Evolutionary conservation across 2,888 invertebrate genomes (phyloP), one percentile per base, ranked within the genome.

Genomic region (Papilio protenor): DNA sequence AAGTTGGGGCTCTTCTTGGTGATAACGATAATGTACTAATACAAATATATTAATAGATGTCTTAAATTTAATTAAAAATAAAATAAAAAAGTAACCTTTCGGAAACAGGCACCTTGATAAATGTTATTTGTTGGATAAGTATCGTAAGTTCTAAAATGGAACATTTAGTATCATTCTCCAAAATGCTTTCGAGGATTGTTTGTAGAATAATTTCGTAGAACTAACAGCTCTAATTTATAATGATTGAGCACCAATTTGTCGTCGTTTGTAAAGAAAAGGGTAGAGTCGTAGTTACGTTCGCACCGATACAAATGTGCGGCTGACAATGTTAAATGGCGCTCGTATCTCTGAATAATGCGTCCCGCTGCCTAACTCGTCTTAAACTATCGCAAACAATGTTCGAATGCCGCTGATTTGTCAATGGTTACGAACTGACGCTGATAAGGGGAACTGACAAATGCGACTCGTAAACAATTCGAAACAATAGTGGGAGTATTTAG

Each of bases 301-400:
- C 81, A 82, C 85, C 86, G 87, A 89, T 91, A 89, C 92, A 93
- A 94, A 94, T 94, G 91, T 87, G 93, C 92, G 93, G 93, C 90
- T 88, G 93, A 91, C 94, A 89, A 88, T 93, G 93, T 84, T 93
- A 94, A 94, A 94, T 94, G 91, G 87, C 85, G 84, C 82, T 85
- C 87, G 90, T 89, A 87, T 88, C 83, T 86, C 87, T 93, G 91
- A 94, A 86, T 92, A 92, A 94, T 93, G 90, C 86, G 84, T 82
- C 81, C 84, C 85, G 85, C 86, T 88, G 87, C 88, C 88, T 87
- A 90, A 90, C 89, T 90, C 89, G 89, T 91, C 90, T 90, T 89
- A 89, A 93, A 92, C 92, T 92, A 91, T 91, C 83, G 88, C 88
- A 87, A 92, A 92, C 89, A 91, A 90, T 88, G 89, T 80, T 87